Percentiles rank a stretch among this genome's conserved stretches.
phyloP scores from a whole-genome alignment of 1,140 invertebrate genomes.

The Conus betulinus region DNA sequence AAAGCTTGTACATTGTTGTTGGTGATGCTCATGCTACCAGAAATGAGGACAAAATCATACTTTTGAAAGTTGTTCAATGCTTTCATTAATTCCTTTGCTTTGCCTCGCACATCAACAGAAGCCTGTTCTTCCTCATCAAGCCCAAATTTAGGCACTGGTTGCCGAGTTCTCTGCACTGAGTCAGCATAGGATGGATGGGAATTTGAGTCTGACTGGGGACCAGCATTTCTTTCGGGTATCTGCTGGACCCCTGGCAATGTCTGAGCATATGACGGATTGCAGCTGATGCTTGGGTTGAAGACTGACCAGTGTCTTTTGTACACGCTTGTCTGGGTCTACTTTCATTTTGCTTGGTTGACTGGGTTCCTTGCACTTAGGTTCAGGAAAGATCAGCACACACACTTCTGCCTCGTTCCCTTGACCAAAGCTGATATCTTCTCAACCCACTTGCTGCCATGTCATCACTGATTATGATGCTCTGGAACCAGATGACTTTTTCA shows the following conservation, averaged over 20 bases:
- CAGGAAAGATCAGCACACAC: not conserved
- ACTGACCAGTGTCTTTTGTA: too few species aligned
- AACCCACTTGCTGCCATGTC: not conserved
- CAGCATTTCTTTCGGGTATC: too few species aligned
- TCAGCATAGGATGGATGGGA: not conserved
- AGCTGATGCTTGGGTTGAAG: too few species aligned
- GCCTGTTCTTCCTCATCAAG: not conserved
- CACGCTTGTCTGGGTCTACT: not conserved
- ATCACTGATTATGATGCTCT: slow-evolving; percentile 23
- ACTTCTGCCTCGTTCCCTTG: not conserved
- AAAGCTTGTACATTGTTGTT: slow-evolving; percentile 41
- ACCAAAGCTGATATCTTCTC: not conserved
- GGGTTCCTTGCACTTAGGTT: too few species aligned
- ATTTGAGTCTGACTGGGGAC: not conserved
- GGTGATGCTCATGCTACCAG: not conserved
- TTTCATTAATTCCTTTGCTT: not conserved
- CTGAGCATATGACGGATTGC: too few species aligned
- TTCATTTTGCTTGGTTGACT: too few species aligned
- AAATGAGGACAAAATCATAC: slow-evolving; percentile 39
- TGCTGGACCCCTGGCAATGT: too few species aligned
- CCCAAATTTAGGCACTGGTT: not conserved
- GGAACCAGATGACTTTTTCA: not conserved
- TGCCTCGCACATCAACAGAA: too few species aligned
- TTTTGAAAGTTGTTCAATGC: slow-evolving; percentile 33
- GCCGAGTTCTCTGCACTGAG: not conserved